Evolutionary conservation across 2,888 invertebrate genomes (phyloP).

Genomic region (Apotomis capreana): DNA sequence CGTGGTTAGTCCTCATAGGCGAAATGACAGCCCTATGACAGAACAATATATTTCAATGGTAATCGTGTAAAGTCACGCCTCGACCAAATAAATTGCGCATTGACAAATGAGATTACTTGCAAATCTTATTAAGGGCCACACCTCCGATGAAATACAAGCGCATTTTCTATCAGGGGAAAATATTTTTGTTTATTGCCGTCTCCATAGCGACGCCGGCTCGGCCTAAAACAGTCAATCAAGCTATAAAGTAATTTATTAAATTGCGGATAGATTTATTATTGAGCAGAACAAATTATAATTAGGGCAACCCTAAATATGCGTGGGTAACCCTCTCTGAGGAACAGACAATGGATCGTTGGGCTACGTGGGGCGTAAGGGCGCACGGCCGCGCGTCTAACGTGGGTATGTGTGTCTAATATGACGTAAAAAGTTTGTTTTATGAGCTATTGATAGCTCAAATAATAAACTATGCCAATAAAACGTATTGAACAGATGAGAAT

Average conservation of each 20-base stretch:
- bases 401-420: neutral
- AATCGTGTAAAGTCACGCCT: constrained; percentile 62
- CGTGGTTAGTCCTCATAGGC: constrained; percentile 31
- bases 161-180: constrained; percentile 48
- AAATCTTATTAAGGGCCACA: constrained; percentile 71
- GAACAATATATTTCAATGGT: constrained; percentile 41
- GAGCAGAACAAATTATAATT: constrained; percentile 5
- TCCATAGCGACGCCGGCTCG: constrained; percentile 52
- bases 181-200: constrained; percentile 50
- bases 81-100: constrained; percentile 60
- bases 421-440: neutral
- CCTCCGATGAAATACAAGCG: constrained; percentile 55
- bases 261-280: neutral
- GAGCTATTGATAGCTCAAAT: no score
- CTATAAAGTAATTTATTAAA: constrained; percentile 1
- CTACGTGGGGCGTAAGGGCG: neutral
- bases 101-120: constrained; percentile 63
- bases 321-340: neutral
- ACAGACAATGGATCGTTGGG: neutral
- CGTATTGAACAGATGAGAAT: no score
- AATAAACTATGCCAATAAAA: no score
- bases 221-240: constrained; percentile 27
- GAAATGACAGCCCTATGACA: constrained; percentile 32
- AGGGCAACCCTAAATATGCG: constrained; percentile 14
- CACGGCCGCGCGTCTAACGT: neutral